Base-by-base conservation (phyloP, 2,797 vertebrate species). In the Sparus aurata region DNA sequence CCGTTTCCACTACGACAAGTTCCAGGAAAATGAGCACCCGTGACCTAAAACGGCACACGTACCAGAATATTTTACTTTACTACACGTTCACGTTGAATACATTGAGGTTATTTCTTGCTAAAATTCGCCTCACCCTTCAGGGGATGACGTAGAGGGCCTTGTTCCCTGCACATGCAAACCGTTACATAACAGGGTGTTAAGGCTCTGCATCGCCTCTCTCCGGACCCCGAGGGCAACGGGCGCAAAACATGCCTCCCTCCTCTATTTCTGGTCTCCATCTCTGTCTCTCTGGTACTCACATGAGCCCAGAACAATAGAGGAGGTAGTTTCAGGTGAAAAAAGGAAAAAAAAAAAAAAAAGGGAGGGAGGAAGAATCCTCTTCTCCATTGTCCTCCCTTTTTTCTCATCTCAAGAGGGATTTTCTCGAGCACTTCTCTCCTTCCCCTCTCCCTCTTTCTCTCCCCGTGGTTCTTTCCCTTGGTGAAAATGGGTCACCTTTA, bases 401-500 rank as follows among this genome's bases (percentile, higher is more conserved):
- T 72, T 57, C 73, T 79, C 70, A 84, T 90, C 89, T 89, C 81
- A 27, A 22, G 62, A 87, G 90, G 91, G 86, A 88, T 89, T 89
- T 91, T 89, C 89, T 89, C 69, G 0, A 63, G 66, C 25, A 54
- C 75, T 71, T 76, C 67, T 71, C 77, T 49, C 60, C 27, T 61
- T 47, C 55, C 66, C 12, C 45, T 23, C 13, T 62, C 54, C 30
- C 73, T 38, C 43, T 43, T 53, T 74, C n/a, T 50, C 66, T 84
- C 84, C 74, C 73, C 41, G 47, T 82, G 85, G 75, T 87, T 87
- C 66, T 85, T 88, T 85, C 85, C 86, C 83, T 85, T 18, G 53
- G 84, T 88, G 69, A 88, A 94, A 95, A 92, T 94, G 87, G 93
- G 94, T 94, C 92, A 94, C 90, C 88, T 93, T 91, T 81, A 80